Conservation (phyloP, 2,797 vertebrate species). For the Centropyge bicolor region DNA sequence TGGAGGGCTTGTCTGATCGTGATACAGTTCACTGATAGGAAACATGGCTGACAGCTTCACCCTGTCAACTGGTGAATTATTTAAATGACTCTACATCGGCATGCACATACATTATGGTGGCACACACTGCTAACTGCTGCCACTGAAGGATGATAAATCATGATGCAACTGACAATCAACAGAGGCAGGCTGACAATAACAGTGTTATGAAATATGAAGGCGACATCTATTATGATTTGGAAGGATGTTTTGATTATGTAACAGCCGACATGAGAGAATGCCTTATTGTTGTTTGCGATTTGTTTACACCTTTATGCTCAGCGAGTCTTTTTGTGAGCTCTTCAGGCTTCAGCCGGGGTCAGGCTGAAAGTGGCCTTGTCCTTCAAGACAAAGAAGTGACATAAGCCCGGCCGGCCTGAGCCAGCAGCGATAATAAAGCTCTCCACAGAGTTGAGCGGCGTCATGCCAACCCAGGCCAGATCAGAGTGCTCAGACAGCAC, state of each 20-base stretch:
- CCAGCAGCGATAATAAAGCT: constrained; percentile 68
- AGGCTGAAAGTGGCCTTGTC: constrained; percentile 67
- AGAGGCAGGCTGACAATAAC: constrained; percentile 26
- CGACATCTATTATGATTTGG: constrained; percentile 41
- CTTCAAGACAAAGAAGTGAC: constrained; percentile 70
- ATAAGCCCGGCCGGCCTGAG: constrained; percentile 43
- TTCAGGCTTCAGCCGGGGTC: constrained; percentile 28
- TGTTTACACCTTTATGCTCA: constrained; percentile 51
- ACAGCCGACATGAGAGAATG: constrained; percentile 31
- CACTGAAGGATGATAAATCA: constrained; percentile 45
- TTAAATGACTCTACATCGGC: constrained; percentile 60
- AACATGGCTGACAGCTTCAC: constrained; percentile 62
- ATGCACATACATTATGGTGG: constrained; percentile 46
- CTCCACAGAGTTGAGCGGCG: constrained; percentile 44
- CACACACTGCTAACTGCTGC: constrained; percentile 41
- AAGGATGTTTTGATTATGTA: constrained; percentile 49
- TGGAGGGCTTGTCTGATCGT: constrained; percentile 41
- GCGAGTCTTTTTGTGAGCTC: constrained; percentile 27
- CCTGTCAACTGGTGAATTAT: constrained; percentile 74
- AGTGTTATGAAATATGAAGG: constrained; percentile 44
- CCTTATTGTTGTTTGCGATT: constrained; percentile 39
- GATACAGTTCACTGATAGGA: constrained; percentile 53
- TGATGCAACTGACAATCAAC: constrained; percentile 51
- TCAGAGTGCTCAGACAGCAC: constrained; percentile 63
- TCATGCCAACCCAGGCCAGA: constrained; percentile 62